Evolutionary conservation across 2,888 invertebrate genomes (phyloP), one percentile per base, ranked within the genome.

Genomic region (Acanthosepion esculentum): DNA sequence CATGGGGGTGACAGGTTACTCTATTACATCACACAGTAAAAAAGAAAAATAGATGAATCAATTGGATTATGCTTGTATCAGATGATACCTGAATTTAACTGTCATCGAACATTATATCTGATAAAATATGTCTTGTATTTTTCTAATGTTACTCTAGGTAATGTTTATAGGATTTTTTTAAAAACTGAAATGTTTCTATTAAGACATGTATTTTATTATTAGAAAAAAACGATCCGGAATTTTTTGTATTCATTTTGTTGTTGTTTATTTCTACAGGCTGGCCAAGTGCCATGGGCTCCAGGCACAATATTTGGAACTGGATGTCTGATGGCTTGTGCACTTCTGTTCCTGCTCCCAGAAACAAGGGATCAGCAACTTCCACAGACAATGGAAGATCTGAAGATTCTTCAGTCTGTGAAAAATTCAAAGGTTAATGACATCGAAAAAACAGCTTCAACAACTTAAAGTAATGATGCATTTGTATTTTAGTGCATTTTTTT

Each of bases 281-380:
- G 78, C 0, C 23, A 94, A 0, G 94, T 94, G n/a, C 94, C 95
- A 23, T 96, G 96, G 96, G 95, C 95, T 4, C 96, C 96, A 55
- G 95, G 96, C 20, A 55, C 94, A 50, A 33, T 96, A n/a, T 96
- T 95, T 94, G 95, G 95, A 12, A 48, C 41, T 48, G 92, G 95
- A 91, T 95, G 95, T 91, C 91, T 95, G 33, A 41, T 95, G n/a
- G 95, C 95, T 7, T 94, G 94, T 0, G 10, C 95, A 10, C 92
- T 95, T 20, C 55, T 95, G 93, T 93, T 94, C 91, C 92, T 94
- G 78, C 94, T 96, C 8, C 95, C 95, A 18, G 95, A 96, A 91
- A 96, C 95, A 5, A 94, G 94, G 48, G 95, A 95, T 29, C 94
- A 94, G 91, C 95, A 95, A 91, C 95, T 96, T 91, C 96, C 95